Base-by-base conservation (phyloP, 2,113 vertebrate species). In the Chitala chitala region DNA sequence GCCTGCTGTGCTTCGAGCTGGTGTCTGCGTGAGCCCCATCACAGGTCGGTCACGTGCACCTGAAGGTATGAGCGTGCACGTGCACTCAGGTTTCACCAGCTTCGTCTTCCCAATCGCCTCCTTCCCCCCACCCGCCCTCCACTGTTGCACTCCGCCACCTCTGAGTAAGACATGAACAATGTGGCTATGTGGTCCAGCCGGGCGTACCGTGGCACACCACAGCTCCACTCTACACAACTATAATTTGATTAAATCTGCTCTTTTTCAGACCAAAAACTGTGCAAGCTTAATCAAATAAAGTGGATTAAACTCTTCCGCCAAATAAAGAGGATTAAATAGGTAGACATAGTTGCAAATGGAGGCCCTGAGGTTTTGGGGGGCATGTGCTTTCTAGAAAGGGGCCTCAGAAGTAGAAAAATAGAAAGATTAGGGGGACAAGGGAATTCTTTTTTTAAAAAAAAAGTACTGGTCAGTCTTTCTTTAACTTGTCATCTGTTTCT, bases 281-380 rank as follows among this genome's bases (percentile, higher is more conserved):
- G 65, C 75, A 68, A 72, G 63, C 72, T 55, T 75, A 80, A 80
- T 80, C 71, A 78, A 71, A 69, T 69, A 73, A 80, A 78, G 69
- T 76, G 38, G 71, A 78, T 80, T 78, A 78, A 70, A n/a, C 44
- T 54, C 51, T 10, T 68, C 61, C 17, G 12, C 58, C n/a, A 36
- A 63, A 72, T 68, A 50, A 71, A 78, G 38, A 42, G 75, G 71
- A 79, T 79, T 79, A 71, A 55, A 54, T 17, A 4, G 29, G 70
- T 40, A 64, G 65, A 59, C 72, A 66, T 29, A 40, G 63, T 80
- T 42, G 42, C 69, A 74, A 40, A 74, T 15, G 58, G 59, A 79
- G 69, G 48, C 74, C 33, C 8, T 1, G 40, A 38, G 63, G 63
- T 29, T 70, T 70, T 53, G 0, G 22, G 20, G 48, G 31, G 50